phyloP scores from a whole-genome alignment of 2,888 invertebrate species.

The Pherbina coryleti region DNA sequence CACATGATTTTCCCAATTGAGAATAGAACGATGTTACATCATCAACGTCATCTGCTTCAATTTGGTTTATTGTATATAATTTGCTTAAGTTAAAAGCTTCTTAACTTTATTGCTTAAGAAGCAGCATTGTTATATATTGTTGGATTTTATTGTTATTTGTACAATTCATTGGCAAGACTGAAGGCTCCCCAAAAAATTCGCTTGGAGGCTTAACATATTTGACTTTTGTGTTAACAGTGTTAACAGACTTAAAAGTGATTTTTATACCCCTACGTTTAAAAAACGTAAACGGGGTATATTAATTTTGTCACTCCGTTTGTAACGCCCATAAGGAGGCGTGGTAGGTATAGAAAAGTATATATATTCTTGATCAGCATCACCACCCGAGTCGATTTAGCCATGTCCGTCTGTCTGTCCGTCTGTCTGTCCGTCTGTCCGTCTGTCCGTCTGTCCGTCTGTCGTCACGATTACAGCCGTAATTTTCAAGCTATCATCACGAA shows the following conservation, averaged over 20 bases:
- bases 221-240: conserved; percentile 11
- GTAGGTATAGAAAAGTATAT: too few species aligned
- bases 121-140: neutral
- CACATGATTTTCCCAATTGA: neutral
- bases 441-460: too few species aligned
- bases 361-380: too few species aligned
- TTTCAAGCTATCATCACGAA: too few species aligned
- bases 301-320: too few species aligned
- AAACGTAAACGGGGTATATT: too few species aligned
- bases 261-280: neutral
- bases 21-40: neutral
- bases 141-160: neutral
- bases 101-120: neutral
- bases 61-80: neutral
- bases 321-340: too few species aligned
- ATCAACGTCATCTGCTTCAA: conserved; percentile 5
- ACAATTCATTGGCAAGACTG: neutral
- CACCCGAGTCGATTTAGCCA: too few species aligned
- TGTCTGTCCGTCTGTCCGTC: too few species aligned
- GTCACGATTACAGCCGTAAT: too few species aligned
- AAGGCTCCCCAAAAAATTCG: neutral
- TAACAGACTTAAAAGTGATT: neutral
- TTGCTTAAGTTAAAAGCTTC: conserved; percentile 7
- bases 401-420: too few species aligned
- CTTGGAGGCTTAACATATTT: conserved; percentile 1